Base-by-base conservation (phyloP, 1,140 invertebrate genomes). In the Micrasema longulum region DNA sequence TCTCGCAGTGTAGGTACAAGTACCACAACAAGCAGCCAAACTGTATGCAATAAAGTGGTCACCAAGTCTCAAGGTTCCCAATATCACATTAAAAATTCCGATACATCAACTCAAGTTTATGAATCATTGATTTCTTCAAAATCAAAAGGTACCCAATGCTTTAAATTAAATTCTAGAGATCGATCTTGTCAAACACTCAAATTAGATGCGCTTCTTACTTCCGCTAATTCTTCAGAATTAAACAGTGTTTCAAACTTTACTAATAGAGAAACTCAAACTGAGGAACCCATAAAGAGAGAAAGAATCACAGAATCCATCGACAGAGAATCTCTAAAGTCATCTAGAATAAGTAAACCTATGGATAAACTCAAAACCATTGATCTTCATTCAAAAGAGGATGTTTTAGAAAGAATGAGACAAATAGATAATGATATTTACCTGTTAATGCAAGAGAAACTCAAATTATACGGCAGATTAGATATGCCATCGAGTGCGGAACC, bases 371-470 rank as follows among this genome's bases (percentile, higher is more conserved):
- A 31, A 64, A 16, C 10, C 2, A 36, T 16, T 36, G 41, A 26
- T 10, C 36, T 22, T 11, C 10, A 16, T 38, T 36, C 12, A 7
- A 72, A 65, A 41, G 53, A 53, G 5, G 55, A 64, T 31, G 45
- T 73, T 20, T 36, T 76, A 18, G 62, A 70, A 76, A 79, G 81
- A 76, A 85, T 85, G 83, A 84, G 84, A 77, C 79, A 84, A 77
- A 85, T 85, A 53, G 84, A 85, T 76, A 77, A 83, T 73, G 82
- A 85, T 72, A 85, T 85, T 72, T 82, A 85, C 76, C 72, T 78
- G 31, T 78, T 85, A 65, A 38, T 85, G 26, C 82, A 84, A 80
- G 83, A 85, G 73, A 85, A 84, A 69, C 84, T 84, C 67, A 82
- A 84, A 76, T 65, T 85, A 14, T 85, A 85, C 43, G 83, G 75